phyloP scores from a whole-genome alignment of 2,888 invertebrate species.

The Drosophila paranaensis region DNA sequence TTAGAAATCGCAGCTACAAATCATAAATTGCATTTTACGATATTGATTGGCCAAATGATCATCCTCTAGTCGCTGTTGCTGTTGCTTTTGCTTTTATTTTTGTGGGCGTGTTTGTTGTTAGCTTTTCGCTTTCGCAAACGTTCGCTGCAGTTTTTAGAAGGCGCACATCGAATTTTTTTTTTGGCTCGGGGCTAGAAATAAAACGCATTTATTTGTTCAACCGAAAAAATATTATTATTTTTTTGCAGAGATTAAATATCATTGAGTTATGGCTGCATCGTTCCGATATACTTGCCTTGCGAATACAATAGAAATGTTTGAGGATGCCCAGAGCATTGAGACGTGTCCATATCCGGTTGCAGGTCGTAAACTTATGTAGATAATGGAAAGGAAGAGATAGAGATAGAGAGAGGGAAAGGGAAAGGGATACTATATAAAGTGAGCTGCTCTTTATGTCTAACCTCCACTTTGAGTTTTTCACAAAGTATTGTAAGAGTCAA shows the following conservation, averaged over 20 bases:
- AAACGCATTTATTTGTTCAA: slow-evolving; percentile 65
- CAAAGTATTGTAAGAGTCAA: background rate
- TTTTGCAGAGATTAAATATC: slow-evolving; percentile 67
- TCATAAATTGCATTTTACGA: slow-evolving; percentile 82
- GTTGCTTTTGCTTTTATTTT: slow-evolving; percentile 25
- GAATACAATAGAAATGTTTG: slow-evolving; percentile 25
- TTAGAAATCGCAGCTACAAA: slow-evolving; percentile 79
- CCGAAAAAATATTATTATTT: slow-evolving; percentile 73
- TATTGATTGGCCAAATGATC: slow-evolving; percentile 77
- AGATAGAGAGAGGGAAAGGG: background rate
- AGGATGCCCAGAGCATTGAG: background rate
- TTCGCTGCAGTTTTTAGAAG: slow-evolving; percentile 21
- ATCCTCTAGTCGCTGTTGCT: slow-evolving; percentile 18
- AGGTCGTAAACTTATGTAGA: background rate
- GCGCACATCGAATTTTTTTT: slow-evolving; percentile 17
- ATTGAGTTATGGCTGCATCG: slow-evolving; percentile 58
- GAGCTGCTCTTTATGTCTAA: too few species aligned
- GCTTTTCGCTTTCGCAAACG: slow-evolving; percentile 38
- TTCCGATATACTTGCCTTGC: slow-evolving; percentile 3
- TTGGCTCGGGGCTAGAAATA: slow-evolving; percentile 40
- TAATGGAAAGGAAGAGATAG: background rate
- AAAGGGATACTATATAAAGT: background rate
- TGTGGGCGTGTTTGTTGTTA: slow-evolving; percentile 60
- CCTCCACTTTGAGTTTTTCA: background rate
- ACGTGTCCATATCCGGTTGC: slow-evolving; percentile 17